A percentile compares a stretch with the other conserved stretches of the same genome.
Evolutionary conservation across 2,797 vertebrate species (phyloP).

Genomic region (Lateolabrax maculatus): DNA sequence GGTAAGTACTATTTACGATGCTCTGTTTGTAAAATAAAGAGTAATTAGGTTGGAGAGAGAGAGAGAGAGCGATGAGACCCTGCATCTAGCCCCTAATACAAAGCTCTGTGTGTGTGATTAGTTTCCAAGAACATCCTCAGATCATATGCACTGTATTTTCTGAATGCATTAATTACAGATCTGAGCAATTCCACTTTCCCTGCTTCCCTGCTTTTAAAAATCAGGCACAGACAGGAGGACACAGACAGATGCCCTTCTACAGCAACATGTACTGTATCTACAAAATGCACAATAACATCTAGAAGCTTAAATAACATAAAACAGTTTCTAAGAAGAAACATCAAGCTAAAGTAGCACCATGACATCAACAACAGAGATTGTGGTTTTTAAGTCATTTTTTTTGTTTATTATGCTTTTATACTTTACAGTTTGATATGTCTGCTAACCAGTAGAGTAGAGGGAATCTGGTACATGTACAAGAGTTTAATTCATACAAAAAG

Average conservation of each 20-base stretch:
- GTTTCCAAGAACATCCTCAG: conserved; percentile 71
- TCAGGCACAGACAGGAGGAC: conserved; percentile 35
- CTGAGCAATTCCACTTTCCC: conserved; percentile 27
- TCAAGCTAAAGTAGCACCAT: neutral
- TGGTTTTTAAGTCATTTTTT: neutral
- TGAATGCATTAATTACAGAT: conserved; percentile 77
- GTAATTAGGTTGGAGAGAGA: conserved; percentile 71
- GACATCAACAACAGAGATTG: neutral
- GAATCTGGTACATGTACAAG: neutral
- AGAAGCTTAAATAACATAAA: neutral
- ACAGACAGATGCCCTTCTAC: conserved; percentile 9
- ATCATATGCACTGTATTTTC: conserved; percentile 66
- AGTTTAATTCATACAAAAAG: neutral
- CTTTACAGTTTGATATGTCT: neutral
- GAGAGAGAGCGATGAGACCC: conserved; percentile 33
- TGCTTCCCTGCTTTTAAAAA: conserved; percentile 39
- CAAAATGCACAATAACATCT: neutral
- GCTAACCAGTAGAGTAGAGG: neutral
- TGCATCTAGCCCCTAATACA: conserved; percentile 51
- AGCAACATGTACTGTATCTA: neutral
- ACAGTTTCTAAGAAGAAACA: neutral
- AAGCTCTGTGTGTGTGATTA: conserved; percentile 65
- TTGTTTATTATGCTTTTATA: neutral
- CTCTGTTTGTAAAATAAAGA: conserved; percentile 77
- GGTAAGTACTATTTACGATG: conserved; percentile 70